Conservation (phyloP, 2,888 invertebrate genomes). For the Nemotelus nigrinus region DNA sequence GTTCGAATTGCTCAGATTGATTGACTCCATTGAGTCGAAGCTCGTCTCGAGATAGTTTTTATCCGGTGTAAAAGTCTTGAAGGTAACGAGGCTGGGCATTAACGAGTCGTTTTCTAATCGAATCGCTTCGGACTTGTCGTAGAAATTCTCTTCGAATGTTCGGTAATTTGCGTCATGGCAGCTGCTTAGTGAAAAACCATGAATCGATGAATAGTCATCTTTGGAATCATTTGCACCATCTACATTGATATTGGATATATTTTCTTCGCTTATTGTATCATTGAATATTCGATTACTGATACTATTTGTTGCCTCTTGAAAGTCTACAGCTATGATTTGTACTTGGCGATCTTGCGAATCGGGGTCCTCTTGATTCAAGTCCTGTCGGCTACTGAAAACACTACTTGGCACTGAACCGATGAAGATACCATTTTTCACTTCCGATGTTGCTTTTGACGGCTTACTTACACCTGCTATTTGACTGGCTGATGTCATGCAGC, state of each 20-base stretch:
- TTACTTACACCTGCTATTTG: constrained; percentile 48
- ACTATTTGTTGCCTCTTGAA: constrained; percentile 52
- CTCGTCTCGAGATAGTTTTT: constrained; percentile 54
- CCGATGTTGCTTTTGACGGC: constrained; percentile 43
- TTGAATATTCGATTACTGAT: constrained; percentile 54
- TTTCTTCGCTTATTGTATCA: constrained; percentile 51
- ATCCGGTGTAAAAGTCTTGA: constrained; percentile 54
- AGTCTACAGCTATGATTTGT: constrained; percentile 55
- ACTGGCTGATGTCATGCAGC: constrained; percentile 6
- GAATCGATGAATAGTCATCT: background rate
- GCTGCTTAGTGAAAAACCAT: background rate
- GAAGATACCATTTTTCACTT: constrained; percentile 54
- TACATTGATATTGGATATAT: constrained; percentile 46
- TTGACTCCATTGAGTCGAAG: constrained; percentile 53
- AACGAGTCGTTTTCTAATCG: constrained; percentile 50
- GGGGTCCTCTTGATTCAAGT: background rate
- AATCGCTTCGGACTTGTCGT: constrained; percentile 53
- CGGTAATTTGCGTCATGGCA: background rate
- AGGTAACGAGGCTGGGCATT: constrained; percentile 52
- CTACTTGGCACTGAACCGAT: constrained; percentile 48
- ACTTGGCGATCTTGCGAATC: constrained; percentile 52
- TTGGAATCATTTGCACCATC: constrained; percentile 2
- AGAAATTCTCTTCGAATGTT: constrained; percentile 50
- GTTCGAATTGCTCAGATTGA: constrained; percentile 4
- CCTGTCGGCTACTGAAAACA: background rate